Percentiles rank a stretch among this genome's conserved stretches.
Evolutionary conservation across 2,113 vertebrate genomes (phyloP).

Genomic region (Spermophilus dauricus): DNA sequence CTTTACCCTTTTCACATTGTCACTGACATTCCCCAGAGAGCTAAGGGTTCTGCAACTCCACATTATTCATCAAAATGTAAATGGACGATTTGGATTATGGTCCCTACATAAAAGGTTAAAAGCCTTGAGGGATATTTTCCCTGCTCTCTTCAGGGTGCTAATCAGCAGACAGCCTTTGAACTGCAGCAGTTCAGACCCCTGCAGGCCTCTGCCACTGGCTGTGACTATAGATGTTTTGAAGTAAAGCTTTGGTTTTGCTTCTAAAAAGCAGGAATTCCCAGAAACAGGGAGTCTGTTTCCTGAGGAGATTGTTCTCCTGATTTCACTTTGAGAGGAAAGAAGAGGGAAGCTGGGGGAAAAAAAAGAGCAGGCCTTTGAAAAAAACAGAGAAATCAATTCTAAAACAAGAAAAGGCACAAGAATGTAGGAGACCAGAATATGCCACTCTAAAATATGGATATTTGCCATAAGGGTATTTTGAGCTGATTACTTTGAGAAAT

Average conservation of each 20-base stretch:
- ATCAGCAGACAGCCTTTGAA: slow-evolving; percentile 49
- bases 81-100: neutral
- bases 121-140: slow-evolving; percentile 3
- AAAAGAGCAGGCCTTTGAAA: neutral
- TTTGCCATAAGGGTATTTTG: neutral
- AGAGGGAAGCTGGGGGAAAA: neutral
- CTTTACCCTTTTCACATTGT: neutral
- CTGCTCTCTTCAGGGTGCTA: slow-evolving; percentile 51
- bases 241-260: slow-evolving; percentile 48
- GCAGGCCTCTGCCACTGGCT: slow-evolving; percentile 31
- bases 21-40: slow-evolving; percentile 3
- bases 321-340: neutral
- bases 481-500: neutral
- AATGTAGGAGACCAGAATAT: neutral
- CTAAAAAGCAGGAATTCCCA: slow-evolving; percentile 47
- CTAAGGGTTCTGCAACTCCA: neutral
- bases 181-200: neutral
- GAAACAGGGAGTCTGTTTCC: slow-evolving; percentile 1
- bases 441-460: too few species aligned
- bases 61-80: slow-evolving; percentile 46
- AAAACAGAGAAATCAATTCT: neutral
- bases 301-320: neutral
- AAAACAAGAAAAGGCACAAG: neutral
- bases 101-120: slow-evolving; percentile 37
- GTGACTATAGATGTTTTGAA: slow-evolving; percentile 51